Base-by-base conservation (phyloP, 2,113 vertebrate genomes). In the Tiliqua scincoides region DNA sequence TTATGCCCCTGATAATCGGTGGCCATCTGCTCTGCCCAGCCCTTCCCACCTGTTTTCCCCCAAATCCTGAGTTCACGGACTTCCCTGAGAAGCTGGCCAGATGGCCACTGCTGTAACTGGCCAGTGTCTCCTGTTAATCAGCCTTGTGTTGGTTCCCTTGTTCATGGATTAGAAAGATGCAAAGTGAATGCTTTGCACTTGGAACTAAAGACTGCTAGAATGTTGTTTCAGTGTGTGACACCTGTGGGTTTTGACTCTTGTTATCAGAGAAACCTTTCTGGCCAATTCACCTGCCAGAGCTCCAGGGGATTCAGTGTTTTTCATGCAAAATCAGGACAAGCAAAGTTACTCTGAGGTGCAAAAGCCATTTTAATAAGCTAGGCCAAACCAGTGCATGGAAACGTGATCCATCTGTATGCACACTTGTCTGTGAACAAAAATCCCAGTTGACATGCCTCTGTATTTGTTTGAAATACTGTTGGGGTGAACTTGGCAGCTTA, bases 1-100 rank as follows among this genome's bases (percentile, higher is more conserved):
- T 91, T 90, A 84, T 91, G 14, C 93, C 87, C 48, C 65, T 91
- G 94, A 90, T 93, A 94, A 93, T 91, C 82, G 77, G 89, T 85
- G 84, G 85, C 91, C 90, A 94, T 94, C 93, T 94, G 95, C 59
- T 78, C 85, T 76, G 37, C 77, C n/a, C 32, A 88, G 80, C 92
- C 48, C 78, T 96, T 91, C 95, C 95, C 96, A 97, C 96, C 97
- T 97, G 96, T 94, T 95, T 83, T 85, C 87, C 32, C 84, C 78
- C 85, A 72, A 88, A 78, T 74, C 82, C 86, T 52, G 9, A 93
- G 95, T 91, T 95, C 89, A 79, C 32, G 91, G 89, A 95, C 95
- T 89, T 57, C 79, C 90, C 91, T 93, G 92, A 85, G 5, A 70
- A 95, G 93, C 92, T 93, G 76, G 91, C 94, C 94, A 95, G 92